Conservation (phyloP, 2,797 vertebrate species). For the Acipenser transmontanus region DNA sequence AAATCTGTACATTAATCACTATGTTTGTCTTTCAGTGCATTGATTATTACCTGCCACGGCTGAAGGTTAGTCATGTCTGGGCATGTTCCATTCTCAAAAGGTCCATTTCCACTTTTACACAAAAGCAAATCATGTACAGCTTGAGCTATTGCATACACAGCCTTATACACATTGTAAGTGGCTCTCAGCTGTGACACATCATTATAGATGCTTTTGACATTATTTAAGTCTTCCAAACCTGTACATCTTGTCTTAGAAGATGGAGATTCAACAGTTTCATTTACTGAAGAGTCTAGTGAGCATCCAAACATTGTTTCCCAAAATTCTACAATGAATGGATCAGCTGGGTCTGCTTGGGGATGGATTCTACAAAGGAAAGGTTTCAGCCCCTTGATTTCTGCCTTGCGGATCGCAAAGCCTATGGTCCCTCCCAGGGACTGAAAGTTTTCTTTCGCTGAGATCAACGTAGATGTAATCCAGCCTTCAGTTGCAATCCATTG, state of each 20-base stretch:
- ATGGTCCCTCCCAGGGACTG: constrained; percentile 33
- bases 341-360: constrained; percentile 16
- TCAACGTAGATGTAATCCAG: constrained; percentile 32
- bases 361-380: constrained; percentile 33
- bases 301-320: constrained; percentile 44
- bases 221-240: constrained; percentile 32
- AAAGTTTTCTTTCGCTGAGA: constrained; percentile 23
- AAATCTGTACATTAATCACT: background rate
- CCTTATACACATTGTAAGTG: constrained; percentile 20
- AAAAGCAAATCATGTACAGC: constrained; percentile 11
- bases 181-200: constrained; percentile 19
- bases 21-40: background rate
- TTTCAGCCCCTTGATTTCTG: constrained; percentile 34
- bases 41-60: constrained; percentile 20
- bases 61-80: background rate
- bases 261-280: background rate
- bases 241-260: constrained; percentile 27
- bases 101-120: background rate
- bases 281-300: constrained; percentile 18
- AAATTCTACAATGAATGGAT: constrained; percentile 38
- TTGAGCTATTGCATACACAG: constrained; percentile 21
- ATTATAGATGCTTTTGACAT: constrained; percentile 15
- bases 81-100: background rate
- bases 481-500: constrained; percentile 49
- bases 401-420: constrained; percentile 36